Percentiles rank a stretch among this genome's conserved stretches.
phyloP scores from a whole-genome alignment of 2,888 invertebrate genomes.

The Spisula subtruncata region DNA sequence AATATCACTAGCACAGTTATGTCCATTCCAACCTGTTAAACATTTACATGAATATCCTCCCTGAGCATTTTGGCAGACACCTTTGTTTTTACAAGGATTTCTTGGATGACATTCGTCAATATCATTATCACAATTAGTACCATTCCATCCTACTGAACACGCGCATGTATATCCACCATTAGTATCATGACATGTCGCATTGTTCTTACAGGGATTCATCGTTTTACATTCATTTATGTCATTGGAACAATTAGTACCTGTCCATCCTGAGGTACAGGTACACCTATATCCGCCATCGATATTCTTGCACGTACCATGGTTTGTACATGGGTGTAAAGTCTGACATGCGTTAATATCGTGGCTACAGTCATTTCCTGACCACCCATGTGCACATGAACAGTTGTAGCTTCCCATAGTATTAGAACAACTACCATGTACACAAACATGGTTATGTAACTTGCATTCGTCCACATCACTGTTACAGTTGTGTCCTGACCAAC shows the following conservation, averaged over 20 bases:
- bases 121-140: constrained; percentile 41
- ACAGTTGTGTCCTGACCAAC: constrained; percentile 23
- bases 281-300: constrained; percentile 35
- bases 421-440: not conserved
- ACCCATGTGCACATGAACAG: not conserved
- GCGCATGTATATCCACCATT: constrained; percentile 54
- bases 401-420: constrained; percentile 22
- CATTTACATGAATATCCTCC: constrained; percentile 60
- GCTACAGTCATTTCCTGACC: not conserved
- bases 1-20: not conserved
- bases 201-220: not conserved
- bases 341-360: constrained; percentile 14
- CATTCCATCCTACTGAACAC: constrained; percentile 55
- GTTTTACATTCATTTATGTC: constrained; percentile 58
- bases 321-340: not conserved
- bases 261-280: constrained; percentile 57
- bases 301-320: constrained; percentile 24
- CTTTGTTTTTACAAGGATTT: constrained; percentile 32
- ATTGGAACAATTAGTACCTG: constrained; percentile 48
- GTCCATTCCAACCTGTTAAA: not conserved
- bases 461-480: constrained; percentile 21
- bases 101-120: constrained; percentile 55
- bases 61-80: constrained; percentile 47
- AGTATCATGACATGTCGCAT: constrained; percentile 40
- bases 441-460: constrained; percentile 11